These are phyloP conservation scores for Cataglyphis albicans DNA, from an alignment of 2,888 invertebrate genomes.

Conservation along the genomic window DNA sequence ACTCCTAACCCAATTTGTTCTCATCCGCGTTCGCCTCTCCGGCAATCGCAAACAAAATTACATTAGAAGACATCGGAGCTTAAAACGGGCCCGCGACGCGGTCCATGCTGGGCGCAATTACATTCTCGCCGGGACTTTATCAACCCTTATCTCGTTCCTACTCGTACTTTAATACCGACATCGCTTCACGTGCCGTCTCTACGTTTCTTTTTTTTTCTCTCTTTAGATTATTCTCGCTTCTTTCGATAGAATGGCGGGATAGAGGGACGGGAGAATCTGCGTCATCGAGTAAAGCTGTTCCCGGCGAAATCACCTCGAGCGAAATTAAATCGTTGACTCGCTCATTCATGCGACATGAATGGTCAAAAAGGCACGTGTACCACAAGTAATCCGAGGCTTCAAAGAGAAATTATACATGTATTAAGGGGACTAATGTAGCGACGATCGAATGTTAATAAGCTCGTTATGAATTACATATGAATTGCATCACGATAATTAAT, in stretches of 20 bases:
- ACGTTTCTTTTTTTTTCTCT: slow-evolving; percentile 19
- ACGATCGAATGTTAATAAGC: slow-evolving; percentile 27
- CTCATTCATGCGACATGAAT: not conserved
- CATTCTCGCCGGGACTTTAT: slow-evolving; percentile 60
- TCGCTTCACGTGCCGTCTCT: slow-evolving; percentile 41
- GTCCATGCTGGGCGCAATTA: slow-evolving; percentile 44
- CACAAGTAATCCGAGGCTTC: not conserved
- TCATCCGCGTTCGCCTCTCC: slow-evolving; percentile 71
- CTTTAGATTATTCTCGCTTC: not conserved
- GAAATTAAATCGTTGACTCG: slow-evolving; percentile 24
- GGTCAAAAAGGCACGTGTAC: not conserved
- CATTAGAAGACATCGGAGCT: slow-evolving; percentile 74
- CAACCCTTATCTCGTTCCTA: slow-evolving; percentile 35
- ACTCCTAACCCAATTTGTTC: slow-evolving; percentile 78
- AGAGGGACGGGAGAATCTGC: not conserved
- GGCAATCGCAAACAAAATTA: slow-evolving; percentile 80
- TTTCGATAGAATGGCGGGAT: not conserved
- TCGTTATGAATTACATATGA: slow-evolving; percentile 4
- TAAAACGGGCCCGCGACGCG: slow-evolving; percentile 50
- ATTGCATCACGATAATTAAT: slow-evolving; percentile 27
- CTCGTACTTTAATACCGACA: slow-evolving; percentile 46
- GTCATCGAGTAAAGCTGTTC: not conserved
- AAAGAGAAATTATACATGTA: not conserved
- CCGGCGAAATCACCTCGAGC: not conserved
- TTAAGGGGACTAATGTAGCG: slow-evolving; percentile 12